Base-by-base conservation (phyloP, 1,140 invertebrate species). In the Oscheius sp. region DNA sequence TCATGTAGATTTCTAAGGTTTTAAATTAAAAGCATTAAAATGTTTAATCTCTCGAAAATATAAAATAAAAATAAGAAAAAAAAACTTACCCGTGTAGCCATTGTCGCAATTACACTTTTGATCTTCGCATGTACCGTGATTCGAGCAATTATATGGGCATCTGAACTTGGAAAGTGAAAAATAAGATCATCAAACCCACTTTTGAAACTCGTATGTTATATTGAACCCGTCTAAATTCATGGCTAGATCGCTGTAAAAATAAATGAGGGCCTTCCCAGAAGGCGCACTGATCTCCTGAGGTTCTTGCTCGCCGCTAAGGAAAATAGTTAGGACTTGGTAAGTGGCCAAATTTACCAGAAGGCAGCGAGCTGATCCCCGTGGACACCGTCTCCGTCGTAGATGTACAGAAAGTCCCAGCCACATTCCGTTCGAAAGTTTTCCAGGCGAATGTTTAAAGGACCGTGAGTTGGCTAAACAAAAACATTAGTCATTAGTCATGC, bases 381-480 rank as follows among this genome's bases (percentile, higher is more conserved):
- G 52, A 82, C 80, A 34, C 71, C 66, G 59, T 83, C 80, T 20
- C 82, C 82, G 45, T 84, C 82, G 64, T 85, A 85, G 59, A 84
- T 77, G 52, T 85, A 81, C 20, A 84, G 36, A 76, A 80, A 77
- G 74, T 84, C 82, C 83, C 83, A 85, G 52, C 82, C 80, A 64
- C 83, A 85, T 74, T 84, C 82, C 0, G 83, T 84, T n/a, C 73
- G 67, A 55, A 84, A 84, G 36, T 78, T 74, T 42, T 77, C 71
- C 13, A 83, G 58, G 36, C 68, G 55, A 18, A 83, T 69, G 28
- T 79, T 62, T 1, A 83, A 45, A 15, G 81, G 69, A 18, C 46
- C 35, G 1, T 65, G 28, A 0, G 36, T 67, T 26, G 45, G 32
- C 2, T 69, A 28, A 58, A 46, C n/a, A n/a, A n/a, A n/a, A n/a